phyloP scores from a whole-genome alignment of 1,140 invertebrate genomes.

The Lithobius niger region DNA sequence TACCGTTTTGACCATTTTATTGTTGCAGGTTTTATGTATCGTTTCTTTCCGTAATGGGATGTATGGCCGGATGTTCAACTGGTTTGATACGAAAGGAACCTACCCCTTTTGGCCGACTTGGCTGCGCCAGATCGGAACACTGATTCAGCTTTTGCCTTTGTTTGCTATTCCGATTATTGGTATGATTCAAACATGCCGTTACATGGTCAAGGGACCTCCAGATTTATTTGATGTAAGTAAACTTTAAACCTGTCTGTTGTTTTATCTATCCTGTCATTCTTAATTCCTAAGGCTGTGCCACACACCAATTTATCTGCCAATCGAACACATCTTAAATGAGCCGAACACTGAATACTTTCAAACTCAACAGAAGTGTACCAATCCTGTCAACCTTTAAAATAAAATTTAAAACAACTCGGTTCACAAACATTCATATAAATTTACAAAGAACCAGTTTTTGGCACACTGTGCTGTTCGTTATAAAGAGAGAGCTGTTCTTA shows the following conservation, averaged over 20 bases:
- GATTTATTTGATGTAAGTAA: conserved; percentile 70
- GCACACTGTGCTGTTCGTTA: no score
- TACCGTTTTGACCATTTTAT: no score
- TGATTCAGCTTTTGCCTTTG: conserved; percentile 60
- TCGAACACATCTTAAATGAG: no score
- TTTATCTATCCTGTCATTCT: conserved; percentile 5
- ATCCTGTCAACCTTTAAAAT: no score
- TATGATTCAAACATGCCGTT: conserved; percentile 66
- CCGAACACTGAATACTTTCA: no score
- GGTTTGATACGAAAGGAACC: conserved; percentile 41
- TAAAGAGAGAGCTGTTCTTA: no score
- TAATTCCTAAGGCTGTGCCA: no score
- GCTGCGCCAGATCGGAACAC: conserved; percentile 57
- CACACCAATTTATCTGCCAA: no score
- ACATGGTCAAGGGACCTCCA: conserved; percentile 60
- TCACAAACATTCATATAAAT: no score
- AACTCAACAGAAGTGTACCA: no score
- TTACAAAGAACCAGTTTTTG: no score
- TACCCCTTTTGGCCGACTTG: conserved; percentile 58
- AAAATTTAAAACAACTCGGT: no score
- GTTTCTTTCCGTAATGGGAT: conserved; percentile 59
- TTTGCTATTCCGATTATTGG: conserved; percentile 59
- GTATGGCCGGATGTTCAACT: conserved; percentile 55
- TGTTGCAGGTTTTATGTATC: conserved; percentile 51
- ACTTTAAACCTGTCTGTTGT: conserved; percentile 6